Conservation (phyloP, 2,797 vertebrate genomes). For the Propithecus deckenii region DNA sequence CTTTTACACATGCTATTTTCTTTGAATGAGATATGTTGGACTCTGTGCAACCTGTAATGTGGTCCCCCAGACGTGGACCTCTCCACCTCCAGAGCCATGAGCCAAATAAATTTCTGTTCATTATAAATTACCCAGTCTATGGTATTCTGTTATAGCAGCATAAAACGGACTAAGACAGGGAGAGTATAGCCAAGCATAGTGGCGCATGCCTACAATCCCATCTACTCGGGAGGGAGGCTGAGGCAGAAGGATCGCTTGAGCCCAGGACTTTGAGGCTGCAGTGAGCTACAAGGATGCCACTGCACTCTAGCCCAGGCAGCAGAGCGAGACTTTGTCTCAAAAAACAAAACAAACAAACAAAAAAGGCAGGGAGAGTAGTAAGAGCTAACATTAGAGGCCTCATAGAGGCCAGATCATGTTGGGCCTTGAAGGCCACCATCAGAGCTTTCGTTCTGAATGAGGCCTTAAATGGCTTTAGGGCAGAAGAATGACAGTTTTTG, state of each 20-base stretch:
- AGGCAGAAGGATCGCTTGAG: not conserved
- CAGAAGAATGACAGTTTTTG: not conserved
- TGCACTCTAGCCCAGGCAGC: not conserved
- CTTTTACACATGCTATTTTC: not conserved
- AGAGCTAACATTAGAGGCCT: not conserved
- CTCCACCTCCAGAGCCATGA: not conserved
- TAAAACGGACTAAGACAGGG: not conserved
- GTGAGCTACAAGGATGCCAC: not conserved
- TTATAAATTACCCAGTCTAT: not conserved
- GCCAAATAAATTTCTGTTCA: not conserved
- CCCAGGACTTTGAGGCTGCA: not conserved
- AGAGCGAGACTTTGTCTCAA: not conserved
- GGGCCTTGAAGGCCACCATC: not conserved
- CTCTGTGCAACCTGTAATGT: not conserved
- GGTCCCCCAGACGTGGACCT: not conserved
- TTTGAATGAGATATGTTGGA: not conserved
- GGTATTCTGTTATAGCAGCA: not conserved
- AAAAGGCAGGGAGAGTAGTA: not conserved
- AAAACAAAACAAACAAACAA: not conserved
- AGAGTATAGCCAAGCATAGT: rapidly evolving
- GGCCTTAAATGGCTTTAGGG: not conserved
- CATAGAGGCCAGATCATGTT: rapidly evolving
- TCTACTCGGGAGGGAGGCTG: not conserved
- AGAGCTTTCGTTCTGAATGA: not conserved
- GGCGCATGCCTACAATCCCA: not conserved